phyloP scores from a whole-genome alignment of 2,797 vertebrate genomes.

The Hypotaenidia philippensis region DNA sequence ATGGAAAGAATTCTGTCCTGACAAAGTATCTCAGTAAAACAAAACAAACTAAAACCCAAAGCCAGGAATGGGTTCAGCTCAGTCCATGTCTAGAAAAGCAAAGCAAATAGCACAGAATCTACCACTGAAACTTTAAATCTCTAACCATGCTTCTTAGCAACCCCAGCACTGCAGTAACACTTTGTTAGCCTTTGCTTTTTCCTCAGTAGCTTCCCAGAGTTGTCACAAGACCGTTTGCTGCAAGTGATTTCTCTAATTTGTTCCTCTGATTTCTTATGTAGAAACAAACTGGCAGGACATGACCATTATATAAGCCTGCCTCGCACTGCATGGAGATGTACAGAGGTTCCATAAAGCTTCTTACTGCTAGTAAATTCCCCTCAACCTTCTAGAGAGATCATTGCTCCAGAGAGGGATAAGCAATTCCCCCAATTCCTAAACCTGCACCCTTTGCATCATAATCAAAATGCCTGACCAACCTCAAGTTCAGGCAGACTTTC shows the following conservation, averaged over 20 bases:
- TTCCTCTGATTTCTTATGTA: background rate
- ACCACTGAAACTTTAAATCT: background rate
- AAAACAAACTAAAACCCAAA: background rate
- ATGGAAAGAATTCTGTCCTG: background rate
- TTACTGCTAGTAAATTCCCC: slow-evolving; percentile 58
- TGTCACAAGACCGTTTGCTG: background rate
- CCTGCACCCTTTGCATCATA: background rate
- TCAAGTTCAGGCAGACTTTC: background rate
- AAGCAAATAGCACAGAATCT: background rate
- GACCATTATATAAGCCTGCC: background rate
- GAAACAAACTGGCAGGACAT: background rate
- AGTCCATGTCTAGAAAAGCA: background rate
- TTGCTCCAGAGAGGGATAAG: slow-evolving; percentile 24
- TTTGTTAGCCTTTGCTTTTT: background rate
- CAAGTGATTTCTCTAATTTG: background rate
- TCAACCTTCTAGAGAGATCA: slow-evolving; percentile 49
- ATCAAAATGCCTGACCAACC: background rate
- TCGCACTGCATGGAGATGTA: slow-evolving; percentile 34
- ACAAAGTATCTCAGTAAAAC: background rate
- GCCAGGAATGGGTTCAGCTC: background rate
- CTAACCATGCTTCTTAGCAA: background rate
- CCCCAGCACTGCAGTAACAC: background rate
- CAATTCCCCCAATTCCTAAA: background rate
- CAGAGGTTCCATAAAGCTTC: slow-evolving; percentile 58
- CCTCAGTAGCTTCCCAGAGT: background rate